phyloP scores from a whole-genome alignment of 2,888 invertebrate species.

The Parnassius glacialis region DNA sequence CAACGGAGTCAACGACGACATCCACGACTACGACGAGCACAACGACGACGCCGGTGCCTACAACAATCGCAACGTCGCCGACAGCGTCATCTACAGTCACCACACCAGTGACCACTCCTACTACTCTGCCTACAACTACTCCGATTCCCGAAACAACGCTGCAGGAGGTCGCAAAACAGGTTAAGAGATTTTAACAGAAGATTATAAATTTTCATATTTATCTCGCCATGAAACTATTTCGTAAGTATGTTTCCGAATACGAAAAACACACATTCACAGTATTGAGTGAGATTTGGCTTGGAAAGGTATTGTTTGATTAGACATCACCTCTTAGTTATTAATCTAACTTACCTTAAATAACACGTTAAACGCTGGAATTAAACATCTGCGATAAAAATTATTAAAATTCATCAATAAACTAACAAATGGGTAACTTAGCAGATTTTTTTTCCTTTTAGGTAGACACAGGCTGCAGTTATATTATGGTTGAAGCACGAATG shows the following conservation, averaged over 20 bases:
- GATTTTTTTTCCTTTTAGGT: no score
- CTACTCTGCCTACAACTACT: conserved; percentile 47
- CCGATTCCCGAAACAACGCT: conserved; percentile 56
- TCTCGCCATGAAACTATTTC: no score
- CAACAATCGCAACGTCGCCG: conserved; percentile 42
- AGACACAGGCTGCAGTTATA: no score
- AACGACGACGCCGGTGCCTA: conserved; percentile 38
- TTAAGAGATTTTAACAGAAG: conserved; percentile 33
- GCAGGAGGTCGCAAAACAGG: conserved; percentile 66
- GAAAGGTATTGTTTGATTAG: conserved; percentile 1
- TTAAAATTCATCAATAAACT: no score
- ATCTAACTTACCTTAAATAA: not conserved
- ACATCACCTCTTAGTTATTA: not conserved
- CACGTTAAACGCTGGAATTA: not conserved
- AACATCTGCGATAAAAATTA: no score
- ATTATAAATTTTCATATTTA: not conserved
- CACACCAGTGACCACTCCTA: conserved; percentile 33
- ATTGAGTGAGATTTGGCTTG: conserved; percentile 17
- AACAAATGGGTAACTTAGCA: no score
- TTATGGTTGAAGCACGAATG: no score
- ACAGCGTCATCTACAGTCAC: conserved; percentile 41
- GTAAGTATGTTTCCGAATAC: conserved; percentile 22
- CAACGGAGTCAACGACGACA: conserved; percentile 32
- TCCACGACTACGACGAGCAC: conserved; percentile 36
- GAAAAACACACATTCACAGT: conserved; percentile 6